Evolutionary conservation across 2,113 vertebrate species (phyloP).

Genomic region (Rhinopomastus cyanomelas): DNA sequence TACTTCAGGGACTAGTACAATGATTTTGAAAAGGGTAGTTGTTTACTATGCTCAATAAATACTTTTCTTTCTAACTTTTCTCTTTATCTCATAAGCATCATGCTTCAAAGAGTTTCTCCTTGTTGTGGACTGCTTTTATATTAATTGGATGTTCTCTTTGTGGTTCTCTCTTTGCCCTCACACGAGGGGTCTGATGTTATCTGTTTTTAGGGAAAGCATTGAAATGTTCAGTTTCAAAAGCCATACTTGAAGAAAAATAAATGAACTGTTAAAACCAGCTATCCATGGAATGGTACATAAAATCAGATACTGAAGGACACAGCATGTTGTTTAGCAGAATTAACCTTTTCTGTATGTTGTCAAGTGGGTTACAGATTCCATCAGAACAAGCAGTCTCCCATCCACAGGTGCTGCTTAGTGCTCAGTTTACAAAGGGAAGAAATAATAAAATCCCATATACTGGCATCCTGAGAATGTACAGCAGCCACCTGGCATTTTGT

Average conservation of each 20-base stretch:
- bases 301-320: not conserved
- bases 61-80: not conserved
- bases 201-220: slow-evolving; percentile 11
- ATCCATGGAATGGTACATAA: slow-evolving; percentile 13
- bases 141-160: slow-evolving; percentile 30
- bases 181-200: slow-evolving; percentile 9
- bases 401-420: not conserved
- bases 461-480: not conserved
- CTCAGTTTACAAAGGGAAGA: not conserved
- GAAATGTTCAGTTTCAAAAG: slow-evolving; percentile 22
- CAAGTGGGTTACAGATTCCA: not conserved
- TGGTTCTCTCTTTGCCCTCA: slow-evolving; percentile 13
- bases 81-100: not conserved
- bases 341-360: not conserved
- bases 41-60: not conserved
- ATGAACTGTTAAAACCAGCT: slow-evolving; percentile 18
- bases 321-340: slow-evolving; percentile 18
- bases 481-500: not conserved
- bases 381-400: not conserved
- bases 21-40: not conserved
- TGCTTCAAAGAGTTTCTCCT: not conserved
- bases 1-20: not conserved
- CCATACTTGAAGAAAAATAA: slow-evolving; percentile 35
- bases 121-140: not conserved
- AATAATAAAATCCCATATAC: not conserved